Conservation (phyloP, 2,113 vertebrate genomes). For the Datnioides undecimradiatus region DNA sequence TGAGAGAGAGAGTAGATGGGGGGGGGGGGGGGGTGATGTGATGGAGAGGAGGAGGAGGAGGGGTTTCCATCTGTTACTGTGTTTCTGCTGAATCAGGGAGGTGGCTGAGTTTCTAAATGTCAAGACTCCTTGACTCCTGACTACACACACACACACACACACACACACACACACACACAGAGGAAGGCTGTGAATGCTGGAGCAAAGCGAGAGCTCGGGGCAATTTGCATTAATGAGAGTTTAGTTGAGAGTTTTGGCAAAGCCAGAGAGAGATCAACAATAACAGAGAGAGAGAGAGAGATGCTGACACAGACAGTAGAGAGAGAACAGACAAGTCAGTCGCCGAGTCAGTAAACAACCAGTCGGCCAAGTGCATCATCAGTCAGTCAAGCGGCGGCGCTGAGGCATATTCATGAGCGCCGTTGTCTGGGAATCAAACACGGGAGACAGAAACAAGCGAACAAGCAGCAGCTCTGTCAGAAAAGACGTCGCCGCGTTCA, state of each 20-base stretch:
- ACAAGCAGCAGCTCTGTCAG: not conserved
- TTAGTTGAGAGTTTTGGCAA: slow-evolving; percentile 40
- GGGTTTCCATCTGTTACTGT: slow-evolving; percentile 28
- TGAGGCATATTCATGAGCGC: slow-evolving; percentile 41
- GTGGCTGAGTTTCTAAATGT: slow-evolving; percentile 48
- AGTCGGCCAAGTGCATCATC: slow-evolving; percentile 17
- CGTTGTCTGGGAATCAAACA: slow-evolving; percentile 28
- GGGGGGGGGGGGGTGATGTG: not conserved
- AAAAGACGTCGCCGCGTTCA: not conserved
- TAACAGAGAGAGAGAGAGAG: not conserved
- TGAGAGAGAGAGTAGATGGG: not conserved
- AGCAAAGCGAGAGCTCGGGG: slow-evolving; percentile 23
- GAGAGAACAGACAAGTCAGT: slow-evolving; percentile 21
- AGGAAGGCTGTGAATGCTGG: not conserved
- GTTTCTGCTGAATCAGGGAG: slow-evolving; percentile 67
- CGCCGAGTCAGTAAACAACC: slow-evolving; percentile 30
- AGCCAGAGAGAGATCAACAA: slow-evolving; percentile 8
- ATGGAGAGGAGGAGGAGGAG: not conserved
- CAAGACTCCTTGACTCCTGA: slow-evolving; percentile 43
- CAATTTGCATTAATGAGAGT: slow-evolving; percentile 55
- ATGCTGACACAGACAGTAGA: slow-evolving; percentile 33
- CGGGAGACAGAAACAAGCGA: slow-evolving; percentile 25
- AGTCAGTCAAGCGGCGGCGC: slow-evolving; percentile 12
- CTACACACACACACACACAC: slow-evolving; percentile 9
- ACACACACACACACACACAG: not conserved